phyloP scores from a whole-genome alignment of 1,140 invertebrate species.

The Zeugodacus cucurbitae region DNA sequence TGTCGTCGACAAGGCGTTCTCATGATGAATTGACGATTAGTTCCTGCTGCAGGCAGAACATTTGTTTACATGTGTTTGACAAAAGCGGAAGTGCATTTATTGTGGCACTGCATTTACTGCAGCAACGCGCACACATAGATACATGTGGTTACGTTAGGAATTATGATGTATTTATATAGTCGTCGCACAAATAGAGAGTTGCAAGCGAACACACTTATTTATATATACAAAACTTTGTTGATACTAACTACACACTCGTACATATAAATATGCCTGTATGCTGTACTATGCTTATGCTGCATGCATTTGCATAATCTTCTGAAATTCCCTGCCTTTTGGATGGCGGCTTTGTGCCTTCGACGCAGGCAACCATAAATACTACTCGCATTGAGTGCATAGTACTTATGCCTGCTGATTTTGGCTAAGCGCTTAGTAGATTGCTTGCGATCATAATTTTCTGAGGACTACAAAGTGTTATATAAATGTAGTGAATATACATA shows the following conservation, averaged over 20 bases:
- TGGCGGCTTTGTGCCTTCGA: not conserved
- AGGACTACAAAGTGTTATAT: no score
- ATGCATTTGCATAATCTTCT: not conserved
- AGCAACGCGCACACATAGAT: not conserved
- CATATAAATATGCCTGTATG: no score
- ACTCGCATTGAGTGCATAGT: no score
- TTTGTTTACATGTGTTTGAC: not conserved
- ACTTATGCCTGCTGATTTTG: no score
- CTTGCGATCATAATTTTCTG: no score
- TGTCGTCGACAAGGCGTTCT: not conserved
- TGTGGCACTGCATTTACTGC: not conserved
- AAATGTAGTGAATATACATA: no score
- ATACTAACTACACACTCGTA: no score
- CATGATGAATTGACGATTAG: not conserved
- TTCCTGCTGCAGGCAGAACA: not conserved
- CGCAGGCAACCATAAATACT: no score
- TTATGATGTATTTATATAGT: no score
- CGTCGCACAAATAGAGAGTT: not conserved
- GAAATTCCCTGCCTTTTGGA: not conserved
- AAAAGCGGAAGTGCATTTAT: not conserved
- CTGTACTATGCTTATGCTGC: not conserved
- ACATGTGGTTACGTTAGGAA: no score
- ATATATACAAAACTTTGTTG: not conserved
- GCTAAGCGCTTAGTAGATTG: no score
- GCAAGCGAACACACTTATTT: not conserved